A percentile compares a stretch with the other conserved stretches of the same genome.
Evolutionary conservation across 2,888 invertebrate genomes (phyloP).

Genomic region (Seira ritae): DNA sequence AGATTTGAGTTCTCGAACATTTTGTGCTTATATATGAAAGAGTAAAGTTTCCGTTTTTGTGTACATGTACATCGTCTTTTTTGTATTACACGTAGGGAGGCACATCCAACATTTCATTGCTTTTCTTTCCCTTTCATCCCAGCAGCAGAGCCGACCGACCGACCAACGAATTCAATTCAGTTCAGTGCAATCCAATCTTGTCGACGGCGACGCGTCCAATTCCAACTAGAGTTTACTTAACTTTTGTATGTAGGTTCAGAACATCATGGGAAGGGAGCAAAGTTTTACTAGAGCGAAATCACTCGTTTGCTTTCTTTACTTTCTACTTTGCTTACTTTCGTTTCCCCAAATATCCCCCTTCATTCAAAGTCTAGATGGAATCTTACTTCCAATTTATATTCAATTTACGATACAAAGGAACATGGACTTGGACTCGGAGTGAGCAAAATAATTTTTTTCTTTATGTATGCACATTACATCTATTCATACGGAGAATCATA

Average conservation of each 20-base stretch:
- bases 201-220: constrained; percentile 15
- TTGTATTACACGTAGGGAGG: too few species aligned
- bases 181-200: constrained; percentile 57
- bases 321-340: constrained; percentile 26
- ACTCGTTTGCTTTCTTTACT: constrained; percentile 22
- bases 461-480: too few species aligned
- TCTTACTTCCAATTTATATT: constrained; percentile 60
- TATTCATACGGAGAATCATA: constrained; percentile 82
- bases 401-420: constrained; percentile 39
- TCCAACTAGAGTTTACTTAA: too few species aligned
- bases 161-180: constrained; percentile 47
- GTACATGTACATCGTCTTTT: too few species aligned
- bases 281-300: constrained; percentile 50
- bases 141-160: background rate
- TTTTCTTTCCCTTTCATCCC: constrained; percentile 30
- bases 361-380: constrained; percentile 44
- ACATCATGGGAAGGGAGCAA: background rate
- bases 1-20: too few species aligned
- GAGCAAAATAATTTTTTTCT: too few species aligned
- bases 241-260: too few species aligned
- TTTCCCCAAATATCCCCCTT: too few species aligned
- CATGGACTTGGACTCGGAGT: too few species aligned
- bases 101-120: background rate
- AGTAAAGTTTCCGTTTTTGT: too few species aligned
- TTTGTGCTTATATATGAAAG: too few species aligned